Evolutionary conservation across 2,888 invertebrate genomes (phyloP).

Genomic region (Gastracanthus pulcherrimus): DNA sequence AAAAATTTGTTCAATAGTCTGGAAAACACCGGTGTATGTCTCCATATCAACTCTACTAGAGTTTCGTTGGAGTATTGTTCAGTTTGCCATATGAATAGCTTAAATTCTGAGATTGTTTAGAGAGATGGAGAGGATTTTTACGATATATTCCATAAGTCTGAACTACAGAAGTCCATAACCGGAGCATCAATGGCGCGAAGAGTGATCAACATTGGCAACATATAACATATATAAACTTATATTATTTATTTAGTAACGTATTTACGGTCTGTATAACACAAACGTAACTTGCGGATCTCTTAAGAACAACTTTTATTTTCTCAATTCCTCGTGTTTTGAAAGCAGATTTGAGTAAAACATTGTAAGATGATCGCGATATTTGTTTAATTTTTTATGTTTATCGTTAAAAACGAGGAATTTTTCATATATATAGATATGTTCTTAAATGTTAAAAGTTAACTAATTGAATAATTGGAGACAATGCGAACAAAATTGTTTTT

Average conservation of each 20-base stretch:
- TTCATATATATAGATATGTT: background rate
- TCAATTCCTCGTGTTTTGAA: slow-evolving; percentile 34
- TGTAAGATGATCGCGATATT: slow-evolving; percentile 47
- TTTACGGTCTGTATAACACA: slow-evolving; percentile 51
- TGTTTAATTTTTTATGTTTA: slow-evolving; percentile 46
- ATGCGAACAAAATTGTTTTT: too few species aligned
- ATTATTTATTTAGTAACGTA: slow-evolving; percentile 48
- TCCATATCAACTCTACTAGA: slow-evolving; percentile 80
- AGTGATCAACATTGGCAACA: slow-evolving; percentile 13
- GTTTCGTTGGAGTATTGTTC: slow-evolving; percentile 81
- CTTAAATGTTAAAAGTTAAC: slow-evolving; percentile 5
- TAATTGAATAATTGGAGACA: background rate
- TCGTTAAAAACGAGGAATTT: background rate
- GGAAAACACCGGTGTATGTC: slow-evolving; percentile 79
- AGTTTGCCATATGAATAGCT: slow-evolving; percentile 78
- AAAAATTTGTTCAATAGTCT: slow-evolving; percentile 63
- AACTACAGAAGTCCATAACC: background rate
- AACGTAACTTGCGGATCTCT: slow-evolving; percentile 25
- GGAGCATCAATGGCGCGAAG: background rate
- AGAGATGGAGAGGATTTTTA: slow-evolving; percentile 38
- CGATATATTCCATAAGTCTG: slow-evolving; percentile 4
- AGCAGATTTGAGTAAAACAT: slow-evolving; percentile 16
- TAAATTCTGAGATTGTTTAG: slow-evolving; percentile 26
- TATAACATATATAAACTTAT: slow-evolving; percentile 3
- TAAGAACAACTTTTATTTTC: slow-evolving; percentile 21